Percentiles rank a stretch among this genome's conserved stretches.
phyloP scores from a whole-genome alignment of 2,888 invertebrate genomes.

The Sussaba pulchella region DNA sequence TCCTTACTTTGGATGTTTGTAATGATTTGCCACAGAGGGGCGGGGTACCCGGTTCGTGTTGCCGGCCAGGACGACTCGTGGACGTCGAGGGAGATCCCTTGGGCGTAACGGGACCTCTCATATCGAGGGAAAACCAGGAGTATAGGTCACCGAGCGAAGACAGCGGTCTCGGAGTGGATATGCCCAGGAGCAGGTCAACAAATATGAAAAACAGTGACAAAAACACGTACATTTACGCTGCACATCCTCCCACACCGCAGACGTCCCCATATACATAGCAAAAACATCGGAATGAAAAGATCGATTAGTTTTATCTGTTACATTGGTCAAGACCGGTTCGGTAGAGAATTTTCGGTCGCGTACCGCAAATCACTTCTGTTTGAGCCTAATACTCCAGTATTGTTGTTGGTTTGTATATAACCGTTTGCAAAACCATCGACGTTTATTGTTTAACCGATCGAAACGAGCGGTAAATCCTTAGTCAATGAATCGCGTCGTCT shows the following conservation, averaged over 20 bases:
- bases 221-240: not conserved
- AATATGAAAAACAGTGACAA: slow-evolving; percentile 9
- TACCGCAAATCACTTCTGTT: not conserved
- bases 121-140: slow-evolving; percentile 87
- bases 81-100: slow-evolving; percentile 83
- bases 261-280: too few species aligned
- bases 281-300: not conserved
- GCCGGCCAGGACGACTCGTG: slow-evolving; percentile 82
- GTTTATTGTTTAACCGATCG: too few species aligned
- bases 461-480: too few species aligned
- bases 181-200: slow-evolving; percentile 85
- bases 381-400: too few species aligned
- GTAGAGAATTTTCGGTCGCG: not conserved
- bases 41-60: slow-evolving; percentile 76
- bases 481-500: too few species aligned
- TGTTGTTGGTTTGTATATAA: too few species aligned
- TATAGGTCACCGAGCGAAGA: slow-evolving; percentile 96
- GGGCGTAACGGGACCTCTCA: slow-evolving; percentile 82
- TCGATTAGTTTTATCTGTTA: not conserved
- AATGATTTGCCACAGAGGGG: slow-evolving; percentile 83
- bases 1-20: slow-evolving; percentile 75
- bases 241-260: not conserved
- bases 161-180: slow-evolving; percentile 96
- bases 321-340: not conserved
- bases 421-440: too few species aligned